phyloP scores from a whole-genome alignment of 2,113 vertebrate genomes.

The Rhipidura dahli region DNA sequence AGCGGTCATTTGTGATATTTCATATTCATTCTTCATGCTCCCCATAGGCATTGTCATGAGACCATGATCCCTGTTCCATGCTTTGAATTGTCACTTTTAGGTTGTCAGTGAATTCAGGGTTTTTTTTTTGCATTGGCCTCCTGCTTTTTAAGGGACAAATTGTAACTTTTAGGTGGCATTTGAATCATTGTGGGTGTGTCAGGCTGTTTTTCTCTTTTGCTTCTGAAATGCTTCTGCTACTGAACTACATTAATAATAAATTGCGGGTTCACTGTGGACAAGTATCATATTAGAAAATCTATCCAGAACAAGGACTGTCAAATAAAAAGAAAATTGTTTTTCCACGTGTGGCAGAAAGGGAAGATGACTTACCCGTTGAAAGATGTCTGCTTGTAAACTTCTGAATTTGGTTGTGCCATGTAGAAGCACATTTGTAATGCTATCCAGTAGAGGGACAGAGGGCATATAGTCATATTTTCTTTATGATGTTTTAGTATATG shows the following conservation, averaged over 20 bases:
- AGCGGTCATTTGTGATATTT: neutral
- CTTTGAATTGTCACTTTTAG: neutral
- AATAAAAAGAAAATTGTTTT: neutral
- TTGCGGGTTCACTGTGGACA: neutral
- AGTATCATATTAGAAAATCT: neutral
- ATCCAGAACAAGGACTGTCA: neutral
- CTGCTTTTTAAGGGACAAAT: neutral
- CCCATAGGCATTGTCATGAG: neutral
- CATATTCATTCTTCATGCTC: neutral
- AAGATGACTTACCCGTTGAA: neutral
- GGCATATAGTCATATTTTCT: neutral
- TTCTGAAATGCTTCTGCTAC: neutral
- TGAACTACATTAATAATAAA: neutral
- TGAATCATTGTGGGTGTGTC: neutral
- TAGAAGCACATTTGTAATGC: neutral
- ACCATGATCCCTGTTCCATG: accelerated
- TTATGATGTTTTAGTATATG: neutral
- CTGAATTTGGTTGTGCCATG: neutral
- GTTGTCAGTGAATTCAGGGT: neutral
- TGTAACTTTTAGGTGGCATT: neutral
- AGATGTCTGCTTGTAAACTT: neutral
- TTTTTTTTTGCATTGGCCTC: neutral
- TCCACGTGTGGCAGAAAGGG: neutral
- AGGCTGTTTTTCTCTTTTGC: neutral
- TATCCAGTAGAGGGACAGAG: neutral